A percentile compares a stretch with the other conserved stretches of the same genome.
phyloP scores from a whole-genome alignment of 2,888 invertebrate species.

The Galerucella nymphaeae region DNA sequence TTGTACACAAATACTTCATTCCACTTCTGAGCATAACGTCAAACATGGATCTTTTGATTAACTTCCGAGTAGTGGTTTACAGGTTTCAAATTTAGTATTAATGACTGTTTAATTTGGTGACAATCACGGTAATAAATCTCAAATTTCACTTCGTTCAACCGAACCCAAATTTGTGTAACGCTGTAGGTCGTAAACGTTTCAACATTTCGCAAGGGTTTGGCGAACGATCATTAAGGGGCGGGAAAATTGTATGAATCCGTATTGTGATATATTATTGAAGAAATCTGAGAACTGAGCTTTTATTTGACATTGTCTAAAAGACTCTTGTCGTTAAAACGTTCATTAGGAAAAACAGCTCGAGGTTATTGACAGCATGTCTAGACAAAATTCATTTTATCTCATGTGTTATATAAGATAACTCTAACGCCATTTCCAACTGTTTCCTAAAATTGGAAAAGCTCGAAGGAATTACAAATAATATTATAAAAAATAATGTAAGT shows the following conservation, averaged over 20 bases:
- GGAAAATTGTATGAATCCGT: constrained; percentile 33
- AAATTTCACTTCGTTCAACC: not conserved
- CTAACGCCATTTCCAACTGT: too few species aligned
- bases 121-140: not conserved
- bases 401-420: too few species aligned
- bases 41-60: not conserved
- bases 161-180: not conserved
- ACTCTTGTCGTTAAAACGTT: constrained; percentile 6
- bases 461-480: too few species aligned
- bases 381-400: too few species aligned
- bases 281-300: constrained; percentile 25
- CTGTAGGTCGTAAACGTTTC: constrained; percentile 26
- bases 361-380: too few species aligned
- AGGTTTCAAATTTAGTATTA: not conserved
- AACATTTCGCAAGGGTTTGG: constrained; percentile 22
- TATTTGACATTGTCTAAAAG: constrained; percentile 31
- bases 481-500: too few species aligned
- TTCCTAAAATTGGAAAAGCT: too few species aligned
- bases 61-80: not conserved
- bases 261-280: constrained; percentile 30
- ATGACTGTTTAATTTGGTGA: not conserved
- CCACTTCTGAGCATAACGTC: not conserved
- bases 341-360: not conserved
- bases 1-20: not conserved
- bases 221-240: constrained; percentile 21